Conservation (phyloP, 2,888 invertebrate genomes). For the Drosophila testacea region DNA sequence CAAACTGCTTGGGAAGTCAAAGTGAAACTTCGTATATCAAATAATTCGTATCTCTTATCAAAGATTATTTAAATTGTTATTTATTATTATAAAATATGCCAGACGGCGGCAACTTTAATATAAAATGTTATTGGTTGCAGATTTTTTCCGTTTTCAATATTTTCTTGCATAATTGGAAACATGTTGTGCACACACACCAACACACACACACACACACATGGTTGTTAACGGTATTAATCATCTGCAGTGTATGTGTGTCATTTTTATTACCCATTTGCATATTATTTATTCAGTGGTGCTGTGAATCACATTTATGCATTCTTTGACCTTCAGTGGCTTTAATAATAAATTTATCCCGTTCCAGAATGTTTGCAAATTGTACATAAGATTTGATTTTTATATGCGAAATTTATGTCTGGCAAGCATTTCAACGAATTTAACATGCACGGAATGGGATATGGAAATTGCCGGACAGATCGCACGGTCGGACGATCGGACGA, state of each 20-base stretch:
- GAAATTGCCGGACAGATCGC: not conserved
- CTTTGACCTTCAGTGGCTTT: constrained; percentile 53
- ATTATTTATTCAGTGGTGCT: constrained; percentile 61
- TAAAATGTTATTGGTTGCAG: constrained; percentile 5
- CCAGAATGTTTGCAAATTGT: constrained; percentile 6
- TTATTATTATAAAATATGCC: constrained; percentile 49
- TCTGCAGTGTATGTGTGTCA: not conserved
- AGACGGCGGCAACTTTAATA: constrained; percentile 10
- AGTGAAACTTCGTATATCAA: constrained; percentile 25
- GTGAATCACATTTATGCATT: constrained; percentile 58
- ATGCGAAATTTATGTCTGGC: constrained; percentile 40
- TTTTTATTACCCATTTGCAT: constrained; percentile 47
- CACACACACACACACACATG: constrained; percentile 30
- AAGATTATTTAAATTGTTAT: constrained; percentile 58
- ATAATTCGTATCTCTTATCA: constrained; percentile 56
- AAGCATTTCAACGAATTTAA: constrained; percentile 33
- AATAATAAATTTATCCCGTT: constrained; percentile 19
- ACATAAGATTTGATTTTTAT: constrained; percentile 9
- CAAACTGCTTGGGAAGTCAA: constrained; percentile 3
- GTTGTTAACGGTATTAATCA: constrained; percentile 51
- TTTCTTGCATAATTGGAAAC: constrained; percentile 49
- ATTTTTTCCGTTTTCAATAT: constrained; percentile 27
- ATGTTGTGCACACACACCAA: constrained; percentile 31
- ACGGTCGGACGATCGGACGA: not conserved
- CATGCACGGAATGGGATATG: constrained; percentile 30